phyloP scores from a whole-genome alignment of 2,888 invertebrate genomes.

The Ochropleura leucogaster region DNA sequence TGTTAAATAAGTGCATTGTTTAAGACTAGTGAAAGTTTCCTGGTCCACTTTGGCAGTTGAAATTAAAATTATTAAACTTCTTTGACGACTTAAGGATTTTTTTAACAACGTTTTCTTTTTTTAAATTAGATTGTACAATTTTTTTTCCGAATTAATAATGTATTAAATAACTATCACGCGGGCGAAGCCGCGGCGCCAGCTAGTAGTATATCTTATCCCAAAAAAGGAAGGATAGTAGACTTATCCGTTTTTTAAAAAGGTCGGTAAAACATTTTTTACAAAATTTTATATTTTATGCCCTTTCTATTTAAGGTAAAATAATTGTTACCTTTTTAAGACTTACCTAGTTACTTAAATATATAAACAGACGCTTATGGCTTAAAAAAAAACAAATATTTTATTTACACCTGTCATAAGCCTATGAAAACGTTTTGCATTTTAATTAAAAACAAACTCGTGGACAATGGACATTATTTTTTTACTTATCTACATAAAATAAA shows the following conservation, averaged over 20 bases:
- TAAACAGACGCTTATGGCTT: neutral
- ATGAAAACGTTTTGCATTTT: constrained; percentile 24
- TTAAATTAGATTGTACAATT: constrained; percentile 4
- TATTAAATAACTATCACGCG: too few species aligned
- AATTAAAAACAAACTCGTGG: constrained; percentile 35
- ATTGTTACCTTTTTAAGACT: neutral
- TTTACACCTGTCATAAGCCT: neutral
- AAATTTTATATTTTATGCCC: too few species aligned
- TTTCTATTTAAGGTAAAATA: neutral
- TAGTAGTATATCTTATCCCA: too few species aligned
- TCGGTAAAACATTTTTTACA: neutral
- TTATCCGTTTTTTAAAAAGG: neutral
- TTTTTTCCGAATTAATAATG: neutral
- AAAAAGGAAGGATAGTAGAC: too few species aligned
- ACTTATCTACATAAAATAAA: constrained; percentile 26
- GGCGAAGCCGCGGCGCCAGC: too few species aligned
- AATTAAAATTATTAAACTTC: constrained; percentile 14
- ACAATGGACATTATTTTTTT: constrained; percentile 17
- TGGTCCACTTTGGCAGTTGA: constrained; percentile 20
- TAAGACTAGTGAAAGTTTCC: neutral
- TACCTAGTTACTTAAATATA: neutral
- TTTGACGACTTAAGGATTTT: neutral
- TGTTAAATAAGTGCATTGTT: constrained; percentile 1
- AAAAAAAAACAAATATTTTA: neutral
- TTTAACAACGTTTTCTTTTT: neutral